Conservation (phyloP, 2,797 vertebrate species). For the Gymnoscopelus braueri region DNA sequence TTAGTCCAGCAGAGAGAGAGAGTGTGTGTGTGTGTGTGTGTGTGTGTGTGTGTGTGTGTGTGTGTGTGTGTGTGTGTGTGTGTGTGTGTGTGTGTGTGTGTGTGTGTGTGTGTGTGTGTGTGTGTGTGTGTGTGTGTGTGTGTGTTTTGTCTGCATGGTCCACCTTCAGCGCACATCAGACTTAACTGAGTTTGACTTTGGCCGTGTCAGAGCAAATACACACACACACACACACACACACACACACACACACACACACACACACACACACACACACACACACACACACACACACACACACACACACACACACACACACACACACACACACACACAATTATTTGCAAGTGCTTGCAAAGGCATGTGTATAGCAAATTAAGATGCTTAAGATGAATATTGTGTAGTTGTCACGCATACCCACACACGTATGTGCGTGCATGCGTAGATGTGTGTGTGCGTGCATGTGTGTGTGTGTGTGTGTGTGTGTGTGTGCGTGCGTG, state of each 20-base stretch:
- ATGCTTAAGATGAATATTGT: no score
- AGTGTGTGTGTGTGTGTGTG: no score
- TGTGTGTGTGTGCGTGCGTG: slow-evolving; percentile 32
- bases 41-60: no score
- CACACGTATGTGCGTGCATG: no score
- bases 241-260: slow-evolving; percentile 20
- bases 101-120: no score
- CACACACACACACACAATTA: background rate
- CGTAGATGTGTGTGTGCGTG: background rate
- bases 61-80: no score
- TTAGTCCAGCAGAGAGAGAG: slow-evolving; percentile 51
- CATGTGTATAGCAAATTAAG: background rate
- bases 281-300: slow-evolving; percentile 10
- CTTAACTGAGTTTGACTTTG: slow-evolving; percentile 73
- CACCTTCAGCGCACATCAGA: slow-evolving; percentile 65
- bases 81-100: no score
- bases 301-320: slow-evolving; percentile 3
- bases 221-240: slow-evolving; percentile 26
- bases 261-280: slow-evolving; percentile 14
- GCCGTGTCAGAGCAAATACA: slow-evolving; percentile 45
- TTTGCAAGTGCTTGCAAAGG: background rate
- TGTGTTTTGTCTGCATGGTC: slow-evolving; percentile 10
- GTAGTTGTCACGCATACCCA: no score
- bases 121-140: slow-evolving; percentile 36
- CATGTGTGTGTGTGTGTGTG: slow-evolving; percentile 31